Percentiles rank a stretch among this genome's conserved stretches.
These are phyloP conservation scores for Falco cherrug DNA, from an alignment of 2,797 vertebrate species.

Conservation along the genomic window DNA sequence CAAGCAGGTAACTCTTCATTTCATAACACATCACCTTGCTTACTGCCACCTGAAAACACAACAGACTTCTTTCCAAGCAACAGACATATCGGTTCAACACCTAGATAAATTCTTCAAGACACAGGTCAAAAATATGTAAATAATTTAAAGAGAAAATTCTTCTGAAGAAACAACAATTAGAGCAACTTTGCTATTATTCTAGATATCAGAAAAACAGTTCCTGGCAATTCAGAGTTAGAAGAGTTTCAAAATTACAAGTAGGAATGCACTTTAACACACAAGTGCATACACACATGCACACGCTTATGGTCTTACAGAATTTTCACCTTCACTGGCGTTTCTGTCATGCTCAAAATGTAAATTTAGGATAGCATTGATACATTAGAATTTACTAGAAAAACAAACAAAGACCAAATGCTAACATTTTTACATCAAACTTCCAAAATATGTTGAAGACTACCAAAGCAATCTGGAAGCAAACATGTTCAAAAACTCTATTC, in stretches of 20 bases:
- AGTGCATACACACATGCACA: fast-evolving
- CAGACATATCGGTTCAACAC: not conserved
- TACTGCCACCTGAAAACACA: not conserved
- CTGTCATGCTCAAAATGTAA: not conserved
- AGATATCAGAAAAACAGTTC: not conserved
- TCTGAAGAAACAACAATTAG: not conserved
- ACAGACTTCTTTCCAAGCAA: not conserved
- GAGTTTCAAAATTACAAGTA: not conserved
- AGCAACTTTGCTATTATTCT: not conserved
- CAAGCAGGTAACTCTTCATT: not conserved
- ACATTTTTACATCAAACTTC: not conserved
- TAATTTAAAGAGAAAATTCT: not conserved
- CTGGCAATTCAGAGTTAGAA: not conserved
- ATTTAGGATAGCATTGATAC: not conserved
- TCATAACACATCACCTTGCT: not conserved
- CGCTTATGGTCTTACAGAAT: not conserved
- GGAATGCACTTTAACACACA: fast-evolving
- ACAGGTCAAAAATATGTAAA: not conserved
- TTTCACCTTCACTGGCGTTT: not conserved
- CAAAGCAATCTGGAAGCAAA: not conserved
- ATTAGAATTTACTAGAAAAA: not conserved
- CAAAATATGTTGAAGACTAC: not conserved
- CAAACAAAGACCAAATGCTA: not conserved
- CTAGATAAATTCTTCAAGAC: not conserved
- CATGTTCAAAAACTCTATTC: not conserved